These are phyloP conservation scores for Larimichthys crocea DNA, from an alignment of 2,113 vertebrate species.

Conservation along the genomic window DNA sequence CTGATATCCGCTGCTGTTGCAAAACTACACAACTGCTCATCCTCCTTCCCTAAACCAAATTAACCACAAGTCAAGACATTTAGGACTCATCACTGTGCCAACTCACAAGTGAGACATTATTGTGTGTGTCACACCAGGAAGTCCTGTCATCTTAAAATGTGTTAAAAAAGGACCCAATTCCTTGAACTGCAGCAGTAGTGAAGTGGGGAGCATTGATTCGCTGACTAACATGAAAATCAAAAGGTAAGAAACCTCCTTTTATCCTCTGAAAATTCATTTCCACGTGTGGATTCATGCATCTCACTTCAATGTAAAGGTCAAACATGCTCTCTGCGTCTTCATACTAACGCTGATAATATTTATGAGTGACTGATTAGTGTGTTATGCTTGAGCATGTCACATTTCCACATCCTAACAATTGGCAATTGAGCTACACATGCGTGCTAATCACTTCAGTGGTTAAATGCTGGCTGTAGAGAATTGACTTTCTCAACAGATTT, in stretches of 20 bases:
- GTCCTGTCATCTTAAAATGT: slow-evolving; percentile 25
- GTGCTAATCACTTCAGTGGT: neutral
- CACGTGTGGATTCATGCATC: rapidly evolving
- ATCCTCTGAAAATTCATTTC: neutral
- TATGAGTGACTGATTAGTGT: neutral
- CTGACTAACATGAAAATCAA: slow-evolving; percentile 51
- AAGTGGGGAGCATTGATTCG: neutral
- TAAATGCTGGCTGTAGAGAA: slow-evolving; percentile 4
- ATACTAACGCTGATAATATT: neutral
- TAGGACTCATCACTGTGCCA: slow-evolving; percentile 18
- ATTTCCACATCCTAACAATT: slow-evolving; percentile 40
- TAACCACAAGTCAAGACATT: slow-evolving; percentile 34
- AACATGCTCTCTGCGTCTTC: neutral
- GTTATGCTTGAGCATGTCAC: neutral
- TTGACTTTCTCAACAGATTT: slow-evolving; percentile 5
- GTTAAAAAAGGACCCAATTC: slow-evolving; percentile 61
- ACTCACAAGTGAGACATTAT: slow-evolving; percentile 55
- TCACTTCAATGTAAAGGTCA: neutral
- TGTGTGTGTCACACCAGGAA: slow-evolving; percentile 73
- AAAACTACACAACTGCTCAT: slow-evolving; percentile 29
- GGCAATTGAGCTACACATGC: slow-evolving; percentile 34
- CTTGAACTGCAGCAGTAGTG: slow-evolving; percentile 46
- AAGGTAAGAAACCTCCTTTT: slow-evolving; percentile 51
- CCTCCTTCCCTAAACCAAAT: slow-evolving; percentile 43
- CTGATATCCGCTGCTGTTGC: slow-evolving; percentile 28